phyloP scores from a whole-genome alignment of 37 sponge, comb jelly and placozoan genomes.

The Amphimedon queenslandica region DNA sequence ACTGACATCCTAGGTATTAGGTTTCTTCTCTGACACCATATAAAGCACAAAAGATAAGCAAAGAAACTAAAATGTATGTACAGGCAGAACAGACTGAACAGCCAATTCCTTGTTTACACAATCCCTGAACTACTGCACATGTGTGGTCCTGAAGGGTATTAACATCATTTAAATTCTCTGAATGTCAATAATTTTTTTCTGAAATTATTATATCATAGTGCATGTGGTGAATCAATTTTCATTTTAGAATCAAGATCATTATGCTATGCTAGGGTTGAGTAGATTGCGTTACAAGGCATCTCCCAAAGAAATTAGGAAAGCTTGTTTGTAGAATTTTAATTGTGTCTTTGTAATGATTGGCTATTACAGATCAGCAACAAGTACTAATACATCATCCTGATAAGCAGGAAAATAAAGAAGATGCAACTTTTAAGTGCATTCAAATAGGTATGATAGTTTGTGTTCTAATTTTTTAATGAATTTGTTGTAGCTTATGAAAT shows the following conservation, averaged over 20 bases:
- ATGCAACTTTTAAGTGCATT: conserved; percentile 86
- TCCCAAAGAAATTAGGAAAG: conserved; percentile 84
- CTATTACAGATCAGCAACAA: conserved; percentile 52
- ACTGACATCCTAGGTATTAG: too few species aligned
- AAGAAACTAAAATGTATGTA: too few species aligned
- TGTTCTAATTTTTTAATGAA: not conserved
- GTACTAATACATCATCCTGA: conserved; percentile 94
- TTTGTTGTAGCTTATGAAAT: conserved; percentile 64
- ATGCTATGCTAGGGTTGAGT: conserved; percentile 81
- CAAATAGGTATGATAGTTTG: conserved; percentile 53
- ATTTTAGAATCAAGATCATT: conserved; percentile 92
- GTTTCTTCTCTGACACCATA: too few species aligned
- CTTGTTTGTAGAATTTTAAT: conserved; percentile 58
- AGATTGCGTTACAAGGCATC: conserved; percentile 66
- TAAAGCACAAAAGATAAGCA: too few species aligned
- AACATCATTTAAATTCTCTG: too few species aligned
- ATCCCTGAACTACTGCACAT: too few species aligned
- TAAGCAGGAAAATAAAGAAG: conserved; percentile 66
- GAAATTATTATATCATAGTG: not conserved
- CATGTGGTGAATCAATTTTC: not conserved
- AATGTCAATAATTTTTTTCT: not conserved
- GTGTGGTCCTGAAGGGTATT: too few species aligned
- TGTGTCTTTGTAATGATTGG: not conserved
- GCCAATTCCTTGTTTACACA: too few species aligned
- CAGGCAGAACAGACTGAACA: too few species aligned